These are phyloP conservation scores for Anoura caudifer DNA, from an alignment of 2,113 vertebrate genomes.

Conservation along the genomic window DNA sequence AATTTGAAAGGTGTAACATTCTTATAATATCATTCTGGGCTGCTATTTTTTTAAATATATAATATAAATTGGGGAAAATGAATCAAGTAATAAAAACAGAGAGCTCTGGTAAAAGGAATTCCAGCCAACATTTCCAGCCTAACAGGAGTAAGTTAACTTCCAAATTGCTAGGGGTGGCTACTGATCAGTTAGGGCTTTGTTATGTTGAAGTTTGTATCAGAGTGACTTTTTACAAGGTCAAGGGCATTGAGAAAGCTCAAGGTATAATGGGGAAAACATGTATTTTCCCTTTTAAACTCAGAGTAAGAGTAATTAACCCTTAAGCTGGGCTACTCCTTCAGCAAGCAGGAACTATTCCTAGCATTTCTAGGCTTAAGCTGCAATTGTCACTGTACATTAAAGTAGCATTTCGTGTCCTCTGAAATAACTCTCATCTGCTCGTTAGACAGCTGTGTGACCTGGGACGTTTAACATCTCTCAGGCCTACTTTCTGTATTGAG, in stretches of 20 bases:
- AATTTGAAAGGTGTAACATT: constrained; percentile 1
- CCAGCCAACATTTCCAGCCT: neutral
- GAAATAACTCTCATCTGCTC: neutral
- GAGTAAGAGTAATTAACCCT: neutral
- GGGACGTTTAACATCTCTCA: neutral
- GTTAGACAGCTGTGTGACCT: neutral
- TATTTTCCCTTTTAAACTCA: neutral
- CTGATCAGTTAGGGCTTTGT: neutral
- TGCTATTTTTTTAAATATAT: neutral
- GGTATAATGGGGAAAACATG: neutral
- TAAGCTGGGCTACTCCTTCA: neutral
- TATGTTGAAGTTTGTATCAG: neutral
- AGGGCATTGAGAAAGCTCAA: neutral
- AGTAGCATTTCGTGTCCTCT: neutral
- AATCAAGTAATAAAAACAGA: neutral
- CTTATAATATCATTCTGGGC: neutral
- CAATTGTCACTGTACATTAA: neutral
- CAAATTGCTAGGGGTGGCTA: neutral
- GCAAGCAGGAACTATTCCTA: neutral
- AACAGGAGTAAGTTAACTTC: neutral
- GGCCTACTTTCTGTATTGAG: neutral
- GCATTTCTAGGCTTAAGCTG: neutral
- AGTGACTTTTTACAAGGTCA: neutral
- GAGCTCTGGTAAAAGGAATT: neutral
- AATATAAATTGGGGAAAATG: neutral